Conservation (phyloP, 2,113 vertebrate genomes). For the Elachura formosa region DNA sequence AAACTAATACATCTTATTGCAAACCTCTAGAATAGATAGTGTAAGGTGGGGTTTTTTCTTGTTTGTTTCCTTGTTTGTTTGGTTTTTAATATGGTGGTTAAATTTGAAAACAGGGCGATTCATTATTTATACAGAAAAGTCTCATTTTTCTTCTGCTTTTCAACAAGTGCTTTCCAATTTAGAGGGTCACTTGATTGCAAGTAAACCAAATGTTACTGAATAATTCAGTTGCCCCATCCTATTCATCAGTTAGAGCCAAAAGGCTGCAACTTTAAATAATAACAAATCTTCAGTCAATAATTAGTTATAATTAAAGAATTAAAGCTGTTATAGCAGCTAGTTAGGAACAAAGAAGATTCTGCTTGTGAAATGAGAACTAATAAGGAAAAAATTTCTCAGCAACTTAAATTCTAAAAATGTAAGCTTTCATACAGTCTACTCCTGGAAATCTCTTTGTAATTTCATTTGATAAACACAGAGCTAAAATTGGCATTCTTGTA, state of each 20-base stretch:
- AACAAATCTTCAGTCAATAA: constrained; percentile 11
- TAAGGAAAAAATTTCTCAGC: background rate
- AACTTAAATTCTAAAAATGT: background rate
- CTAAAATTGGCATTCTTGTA: background rate
- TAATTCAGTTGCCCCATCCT: background rate
- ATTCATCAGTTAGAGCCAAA: background rate
- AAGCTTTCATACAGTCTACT: background rate
- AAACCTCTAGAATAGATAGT: background rate
- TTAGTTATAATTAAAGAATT: background rate
- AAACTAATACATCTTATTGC: background rate
- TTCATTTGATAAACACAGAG: background rate
- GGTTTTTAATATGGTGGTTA: background rate
- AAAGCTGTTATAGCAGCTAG: background rate
- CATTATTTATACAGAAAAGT: background rate
- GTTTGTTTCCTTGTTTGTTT: background rate
- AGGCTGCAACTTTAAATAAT: background rate
- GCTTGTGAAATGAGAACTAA: background rate
- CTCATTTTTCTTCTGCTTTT: constrained; percentile 5
- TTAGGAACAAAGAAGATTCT: background rate
- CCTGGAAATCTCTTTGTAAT: background rate
- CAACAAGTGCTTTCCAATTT: background rate
- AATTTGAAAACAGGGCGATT: background rate
- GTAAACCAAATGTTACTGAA: constrained; percentile 17
- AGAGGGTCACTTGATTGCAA: background rate
- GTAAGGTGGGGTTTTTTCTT: background rate